phyloP scores from a whole-genome alignment of 1,140 invertebrate genomes.

The Xylocopa sonorina region DNA sequence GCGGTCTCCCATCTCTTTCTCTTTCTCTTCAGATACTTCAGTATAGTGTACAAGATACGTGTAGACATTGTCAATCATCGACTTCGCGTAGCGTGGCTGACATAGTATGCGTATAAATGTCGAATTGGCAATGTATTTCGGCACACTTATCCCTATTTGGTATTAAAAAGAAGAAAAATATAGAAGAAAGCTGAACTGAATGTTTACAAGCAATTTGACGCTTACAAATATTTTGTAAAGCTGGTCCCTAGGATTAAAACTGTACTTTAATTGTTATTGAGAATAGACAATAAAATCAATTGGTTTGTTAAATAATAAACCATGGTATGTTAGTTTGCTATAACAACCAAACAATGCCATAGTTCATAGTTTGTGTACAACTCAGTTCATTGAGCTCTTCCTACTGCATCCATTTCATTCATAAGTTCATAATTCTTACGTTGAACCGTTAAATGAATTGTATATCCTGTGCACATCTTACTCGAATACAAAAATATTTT shows the following conservation, averaged over 20 bases:
- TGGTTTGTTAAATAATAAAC: conserved; percentile 80
- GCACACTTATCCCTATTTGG: not conserved
- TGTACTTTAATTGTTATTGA: no score
- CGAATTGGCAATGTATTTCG: conserved; percentile 29
- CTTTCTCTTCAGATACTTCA: not conserved
- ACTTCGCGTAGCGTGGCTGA: not conserved
- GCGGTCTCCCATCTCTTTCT: conserved; percentile 6
- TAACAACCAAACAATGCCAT: conserved; percentile 78
- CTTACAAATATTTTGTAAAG: no score
- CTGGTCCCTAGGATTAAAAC: no score
- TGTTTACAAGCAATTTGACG: not conserved
- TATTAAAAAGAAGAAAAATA: not conserved
- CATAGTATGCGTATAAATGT: conserved; percentile 1
- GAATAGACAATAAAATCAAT: conserved; percentile 75
- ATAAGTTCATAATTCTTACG: conserved; percentile 28
- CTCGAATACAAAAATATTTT: not conserved
- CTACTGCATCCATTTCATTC: conserved; percentile 58
- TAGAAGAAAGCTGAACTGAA: not conserved
- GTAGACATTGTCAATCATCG: conserved; percentile 57
- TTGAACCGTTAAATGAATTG: not conserved
- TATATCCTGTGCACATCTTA: not conserved
- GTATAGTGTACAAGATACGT: conserved; percentile 20
- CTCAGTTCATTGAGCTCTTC: conserved; percentile 63
- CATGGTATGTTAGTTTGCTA: conserved; percentile 79
- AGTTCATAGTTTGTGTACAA: conserved; percentile 51